Base-by-base conservation (phyloP, 2,113 vertebrate species). In the Prolemur simus region DNA sequence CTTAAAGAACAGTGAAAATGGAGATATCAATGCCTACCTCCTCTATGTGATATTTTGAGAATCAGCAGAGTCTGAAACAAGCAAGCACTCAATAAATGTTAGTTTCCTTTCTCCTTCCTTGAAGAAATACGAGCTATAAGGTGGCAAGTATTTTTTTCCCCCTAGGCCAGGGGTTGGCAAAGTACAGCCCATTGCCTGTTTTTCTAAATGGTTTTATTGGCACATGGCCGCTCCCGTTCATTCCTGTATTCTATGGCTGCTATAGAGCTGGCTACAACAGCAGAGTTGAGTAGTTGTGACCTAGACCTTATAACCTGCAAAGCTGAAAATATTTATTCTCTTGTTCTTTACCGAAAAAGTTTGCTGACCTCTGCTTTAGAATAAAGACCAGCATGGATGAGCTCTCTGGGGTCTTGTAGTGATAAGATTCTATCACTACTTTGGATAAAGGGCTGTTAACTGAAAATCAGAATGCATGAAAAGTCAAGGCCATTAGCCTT, bases 41-140 rank as follows among this genome's bases (percentile, higher is more conserved):
- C 37, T 86, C 73, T 64, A n/a, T 15, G 47, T 0, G 17, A 21
- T 47, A 85, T 49, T 86, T 82, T 71, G 73, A 91, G 66, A 89
- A 91, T 86, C 29, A 77, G 49, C 56, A 34, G 42, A 32, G 74
- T 76, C 45, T 4, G 5, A 83, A 17, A 17, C 3, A 90, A 69
- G 49, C 63, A 89, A 83, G 32, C 76, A 64, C 56, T 92, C 21
- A 29, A 45, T 39, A 87, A 94, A 73, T 52, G 20, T 84, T 76
- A 71, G 37, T 76, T 95, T 87, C 56, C 69, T 45, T 94, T 92
- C 52, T 87, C 49, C 2, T 89, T 89, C 73, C 69, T 92, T 87
- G 84, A 92, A 84, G 37, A 85, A 87, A 95, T 80, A 80, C 80
- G 64, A 89, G 42, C 81, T 45, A 11, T 32, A 84, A 76, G 39